Percentiles rank a stretch among this genome's conserved stretches.
Evolutionary conservation across 2,797 vertebrate species (phyloP).

Genomic region (Aratinga solstitialis): DNA sequence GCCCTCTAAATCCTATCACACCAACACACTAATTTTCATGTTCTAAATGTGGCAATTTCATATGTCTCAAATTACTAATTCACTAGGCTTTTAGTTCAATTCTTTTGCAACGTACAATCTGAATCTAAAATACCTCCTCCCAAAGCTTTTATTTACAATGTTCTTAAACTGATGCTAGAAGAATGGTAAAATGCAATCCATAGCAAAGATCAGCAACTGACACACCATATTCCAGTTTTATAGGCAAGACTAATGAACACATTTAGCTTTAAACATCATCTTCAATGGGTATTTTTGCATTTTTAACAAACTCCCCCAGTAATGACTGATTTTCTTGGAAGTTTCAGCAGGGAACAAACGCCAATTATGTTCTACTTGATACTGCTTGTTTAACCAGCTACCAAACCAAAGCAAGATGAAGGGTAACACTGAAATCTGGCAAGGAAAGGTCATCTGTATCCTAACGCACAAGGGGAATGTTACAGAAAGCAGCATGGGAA

Average conservation of each 20-base stretch:
- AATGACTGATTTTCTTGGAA: not conserved
- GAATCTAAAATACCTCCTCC: not conserved
- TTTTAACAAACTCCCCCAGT: not conserved
- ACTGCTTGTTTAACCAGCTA: not conserved
- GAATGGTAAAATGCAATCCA: not conserved
- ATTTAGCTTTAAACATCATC: not conserved
- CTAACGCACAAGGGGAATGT: not conserved
- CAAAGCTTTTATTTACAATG: slow-evolving; percentile 28
- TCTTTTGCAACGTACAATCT: not conserved
- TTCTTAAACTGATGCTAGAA: not conserved
- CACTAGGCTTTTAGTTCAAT: not conserved
- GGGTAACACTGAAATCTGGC: not conserved
- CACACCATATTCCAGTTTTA: not conserved
- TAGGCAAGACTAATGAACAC: not conserved
- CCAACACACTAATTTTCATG: not conserved
- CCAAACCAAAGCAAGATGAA: not conserved
- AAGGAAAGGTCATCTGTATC: not conserved
- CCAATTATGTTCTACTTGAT: not conserved
- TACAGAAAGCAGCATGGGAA: slow-evolving; percentile 10
- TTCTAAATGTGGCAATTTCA: not conserved
- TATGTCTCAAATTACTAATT: not conserved
- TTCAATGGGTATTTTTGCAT: not conserved
- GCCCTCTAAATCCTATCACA: not conserved
- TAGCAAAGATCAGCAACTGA: not conserved
- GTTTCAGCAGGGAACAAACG: slow-evolving; percentile 1